Conservation (phyloP, 2,797 vertebrate genomes). For the Lerista edwardsae region DNA sequence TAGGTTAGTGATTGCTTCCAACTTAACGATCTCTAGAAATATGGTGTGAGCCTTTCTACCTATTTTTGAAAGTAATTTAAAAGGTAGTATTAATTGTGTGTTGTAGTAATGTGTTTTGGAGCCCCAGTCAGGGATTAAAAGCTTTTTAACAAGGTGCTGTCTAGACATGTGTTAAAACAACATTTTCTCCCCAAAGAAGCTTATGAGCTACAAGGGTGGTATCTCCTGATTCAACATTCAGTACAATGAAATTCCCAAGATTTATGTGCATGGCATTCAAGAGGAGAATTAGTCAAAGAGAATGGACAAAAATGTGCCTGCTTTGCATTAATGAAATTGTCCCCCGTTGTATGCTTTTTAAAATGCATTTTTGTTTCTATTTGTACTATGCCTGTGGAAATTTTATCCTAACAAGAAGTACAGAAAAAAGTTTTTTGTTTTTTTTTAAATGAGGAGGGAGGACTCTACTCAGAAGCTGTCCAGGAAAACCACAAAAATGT, state of each 20-base stretch:
- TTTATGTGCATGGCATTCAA: conserved; percentile 20
- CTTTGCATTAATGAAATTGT: conserved; percentile 19
- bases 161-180: conserved; percentile 47
- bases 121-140: conserved; percentile 33
- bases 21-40: conserved; percentile 21
- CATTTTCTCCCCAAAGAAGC: conserved; percentile 33
- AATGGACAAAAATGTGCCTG: conserved; percentile 18
- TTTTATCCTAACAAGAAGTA: neutral
- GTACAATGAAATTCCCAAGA: conserved; percentile 34
- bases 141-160: conserved; percentile 49
- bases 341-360: conserved; percentile 2
- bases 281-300: conserved; percentile 4
- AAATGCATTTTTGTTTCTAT: neutral
- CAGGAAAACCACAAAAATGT: conserved; percentile 27
- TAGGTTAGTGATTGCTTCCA: conserved; percentile 32
- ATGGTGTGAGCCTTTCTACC: neutral
- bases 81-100: conserved; percentile 38
- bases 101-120: conserved; percentile 11
- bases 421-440: neutral
- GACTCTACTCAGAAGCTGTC: conserved; percentile 2
- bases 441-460: neutral
- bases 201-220: conserved; percentile 39
- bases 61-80: conserved; percentile 39
- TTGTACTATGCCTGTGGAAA: conserved; percentile 3
- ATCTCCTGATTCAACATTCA: conserved; percentile 24